Conservation (phyloP, 1,140 invertebrate species). For the Rhagoletis pomonella region DNA sequence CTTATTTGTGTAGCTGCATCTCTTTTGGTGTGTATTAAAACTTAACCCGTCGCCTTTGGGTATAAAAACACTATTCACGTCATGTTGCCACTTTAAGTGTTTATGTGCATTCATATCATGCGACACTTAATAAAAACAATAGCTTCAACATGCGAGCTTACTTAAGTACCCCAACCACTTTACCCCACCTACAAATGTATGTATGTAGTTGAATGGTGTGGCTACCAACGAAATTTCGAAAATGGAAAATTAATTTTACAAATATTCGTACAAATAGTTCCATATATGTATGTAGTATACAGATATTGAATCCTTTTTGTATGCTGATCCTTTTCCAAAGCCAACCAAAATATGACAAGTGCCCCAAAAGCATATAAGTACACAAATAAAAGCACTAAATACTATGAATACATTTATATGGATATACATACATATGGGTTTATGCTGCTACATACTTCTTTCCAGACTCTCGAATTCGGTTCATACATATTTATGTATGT, state of each 20-base stretch:
- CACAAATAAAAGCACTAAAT: not conserved
- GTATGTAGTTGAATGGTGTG: constrained; percentile 51
- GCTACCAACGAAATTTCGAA: constrained; percentile 60
- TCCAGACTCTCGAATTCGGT: not conserved
- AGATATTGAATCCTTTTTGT: constrained; percentile 28
- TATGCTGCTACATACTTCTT: no score
- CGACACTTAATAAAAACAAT: constrained; percentile 74
- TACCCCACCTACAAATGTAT: constrained; percentile 11
- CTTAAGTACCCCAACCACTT: not conserved
- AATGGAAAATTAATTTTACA: constrained; percentile 72
- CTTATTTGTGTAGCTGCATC: not conserved
- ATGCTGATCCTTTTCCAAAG: not conserved
- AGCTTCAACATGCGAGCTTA: constrained; percentile 58
- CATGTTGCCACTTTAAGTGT: constrained; percentile 71
- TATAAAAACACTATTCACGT: constrained; percentile 59
- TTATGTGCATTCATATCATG: constrained; percentile 63
- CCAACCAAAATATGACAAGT: constrained; percentile 7
- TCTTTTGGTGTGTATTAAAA: not conserved
- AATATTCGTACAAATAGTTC: not conserved
- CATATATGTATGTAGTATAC: not conserved
- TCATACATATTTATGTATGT: no score
- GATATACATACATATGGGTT: no score
- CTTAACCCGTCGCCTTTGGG: not conserved
- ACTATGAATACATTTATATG: not conserved
- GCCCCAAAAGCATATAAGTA: not conserved